phyloP scores from a whole-genome alignment of 2,113 vertebrate species.

The Carettochelys insculpta region DNA sequence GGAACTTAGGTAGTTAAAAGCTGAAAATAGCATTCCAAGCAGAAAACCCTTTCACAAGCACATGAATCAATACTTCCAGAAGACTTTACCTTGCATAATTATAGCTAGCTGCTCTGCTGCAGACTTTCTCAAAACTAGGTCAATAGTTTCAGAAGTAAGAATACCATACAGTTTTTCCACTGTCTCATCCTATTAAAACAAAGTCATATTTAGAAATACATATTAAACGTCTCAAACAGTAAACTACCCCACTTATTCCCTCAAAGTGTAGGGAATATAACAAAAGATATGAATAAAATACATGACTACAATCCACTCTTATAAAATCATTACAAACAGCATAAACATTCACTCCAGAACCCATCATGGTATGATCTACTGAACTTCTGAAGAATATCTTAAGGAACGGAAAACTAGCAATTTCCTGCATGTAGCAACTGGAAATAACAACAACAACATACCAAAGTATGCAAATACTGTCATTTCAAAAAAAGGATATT shows the following conservation, averaged over 20 bases:
- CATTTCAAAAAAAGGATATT: not conserved
- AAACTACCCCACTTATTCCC: not conserved
- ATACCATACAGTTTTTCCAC: slow-evolving; percentile 90
- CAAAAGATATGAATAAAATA: not conserved
- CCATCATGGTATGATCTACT: not conserved
- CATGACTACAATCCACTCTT: not conserved
- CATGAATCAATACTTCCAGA: not conserved
- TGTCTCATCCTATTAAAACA: slow-evolving; percentile 84
- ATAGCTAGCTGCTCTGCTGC: slow-evolving; percentile 92
- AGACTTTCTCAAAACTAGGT: slow-evolving; percentile 86
- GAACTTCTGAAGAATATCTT: not conserved
- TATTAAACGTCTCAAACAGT: not conserved
- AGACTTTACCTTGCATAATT: slow-evolving; percentile 89
- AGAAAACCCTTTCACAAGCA: not conserved
- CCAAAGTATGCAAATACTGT: not conserved
- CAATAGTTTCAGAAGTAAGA: slow-evolving; percentile 86
- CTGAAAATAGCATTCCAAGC: not conserved
- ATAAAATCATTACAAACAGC: not conserved
- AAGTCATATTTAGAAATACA: slow-evolving; percentile 15
- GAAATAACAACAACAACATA: not conserved
- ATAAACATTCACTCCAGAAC: not conserved
- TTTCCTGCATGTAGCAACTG: not conserved
- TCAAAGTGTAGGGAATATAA: not conserved
- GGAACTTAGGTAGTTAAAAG: not conserved
- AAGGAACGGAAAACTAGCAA: not conserved